Evolutionary conservation across 2,888 invertebrate species (phyloP), one percentile per base, ranked within the genome.

Genomic region (Hermaeophaga mercurialis): DNA sequence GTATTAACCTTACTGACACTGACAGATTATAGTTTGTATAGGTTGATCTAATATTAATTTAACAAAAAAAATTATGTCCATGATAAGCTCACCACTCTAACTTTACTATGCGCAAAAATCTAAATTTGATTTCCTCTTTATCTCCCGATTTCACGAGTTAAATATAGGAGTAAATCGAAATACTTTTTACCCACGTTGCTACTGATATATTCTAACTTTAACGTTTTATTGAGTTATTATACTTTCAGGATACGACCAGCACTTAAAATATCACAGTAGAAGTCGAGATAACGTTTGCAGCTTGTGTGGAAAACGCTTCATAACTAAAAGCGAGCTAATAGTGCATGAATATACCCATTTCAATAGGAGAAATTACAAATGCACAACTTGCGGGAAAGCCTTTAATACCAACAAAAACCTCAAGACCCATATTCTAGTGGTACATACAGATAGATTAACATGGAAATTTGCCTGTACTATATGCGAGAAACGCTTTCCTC

Each of bases 261-360:
- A 74, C 53, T 65, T 63, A 43, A 66, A 69, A 41, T 72, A 72
- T 53, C 74, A 74, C 52, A 53, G 64, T 7, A 66, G 67, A 14
- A 64, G 64, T 33, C 63, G 74, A 4, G 59, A 59, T 15, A 66
- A 70, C 36, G 66, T 72, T 19, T 73, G 74, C 47, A 66, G 66
- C 41, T 66, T 64, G 39, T 73, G 73, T 54, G 73, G 73, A 0
- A 83, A 83, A 69, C 76, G 78, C 15, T 74, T 69, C 47, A 70
- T 70, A 28, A 72, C 73, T 1, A 71, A 70, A 56, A 65, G 66
- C 17, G 73, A 74, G 49, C 59, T 74, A 15, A 68, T 60, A 6
- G 67, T 65, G 1, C 74, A 74, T 54, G 72, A 72, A 46, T 68
- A 70, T 38, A 68, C 65, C 11, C 74, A 74, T 57, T 66, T 65